Evolutionary conservation across 2,113 vertebrate species (phyloP).

Genomic region (Todiramphus saurophagus): DNA sequence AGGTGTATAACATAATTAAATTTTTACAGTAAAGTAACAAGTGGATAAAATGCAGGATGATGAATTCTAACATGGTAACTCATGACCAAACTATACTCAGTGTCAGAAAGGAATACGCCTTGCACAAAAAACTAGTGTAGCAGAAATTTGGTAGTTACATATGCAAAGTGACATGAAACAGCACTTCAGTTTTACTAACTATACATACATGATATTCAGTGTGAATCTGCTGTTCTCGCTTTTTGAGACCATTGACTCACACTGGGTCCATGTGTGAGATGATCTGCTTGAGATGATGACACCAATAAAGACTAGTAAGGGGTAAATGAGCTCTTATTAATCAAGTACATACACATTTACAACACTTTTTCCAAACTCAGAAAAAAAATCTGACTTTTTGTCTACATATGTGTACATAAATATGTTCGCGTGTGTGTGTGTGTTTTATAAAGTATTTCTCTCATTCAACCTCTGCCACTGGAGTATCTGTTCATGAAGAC

Average conservation of each 20-base stretch:
- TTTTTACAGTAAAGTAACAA: neutral
- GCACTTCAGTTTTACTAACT: neutral
- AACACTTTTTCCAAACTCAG: neutral
- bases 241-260: neutral
- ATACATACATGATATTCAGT: neutral
- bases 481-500: neutral
- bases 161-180: neutral
- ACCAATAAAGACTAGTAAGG: neutral
- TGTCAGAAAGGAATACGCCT: neutral
- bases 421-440: fast-evolving
- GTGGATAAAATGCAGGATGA: neutral
- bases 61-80: neutral
- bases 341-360: neutral
- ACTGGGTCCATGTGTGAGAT: too few species aligned
- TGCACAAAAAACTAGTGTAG: neutral
- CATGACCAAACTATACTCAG: neutral
- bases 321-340: neutral
- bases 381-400: neutral
- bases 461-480: neutral
- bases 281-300: neutral
- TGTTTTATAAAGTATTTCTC: neutral
- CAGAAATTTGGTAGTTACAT: neutral
- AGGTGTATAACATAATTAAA: neutral
- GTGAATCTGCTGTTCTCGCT: neutral
- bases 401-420: neutral